These are phyloP conservation scores for Brachionus sp. DNA, from an alignment of 1,140 invertebrate species.

Conservation along the genomic window DNA sequence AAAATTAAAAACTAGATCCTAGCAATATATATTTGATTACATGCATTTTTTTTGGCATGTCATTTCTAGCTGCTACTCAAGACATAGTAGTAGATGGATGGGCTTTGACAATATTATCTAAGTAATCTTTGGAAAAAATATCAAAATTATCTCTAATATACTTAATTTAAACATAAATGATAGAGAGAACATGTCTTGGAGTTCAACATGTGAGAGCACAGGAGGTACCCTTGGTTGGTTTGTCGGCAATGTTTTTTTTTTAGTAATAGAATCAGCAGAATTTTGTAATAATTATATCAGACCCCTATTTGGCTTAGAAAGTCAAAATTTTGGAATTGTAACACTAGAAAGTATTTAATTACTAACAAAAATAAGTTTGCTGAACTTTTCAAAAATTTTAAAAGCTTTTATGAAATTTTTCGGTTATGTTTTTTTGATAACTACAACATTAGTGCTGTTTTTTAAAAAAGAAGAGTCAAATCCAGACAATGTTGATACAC, in stretches of 20 bases:
- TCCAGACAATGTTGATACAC: neutral
- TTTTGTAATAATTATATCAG: constrained; percentile 62
- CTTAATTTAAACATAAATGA: neutral
- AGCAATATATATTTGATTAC: constrained; percentile 64
- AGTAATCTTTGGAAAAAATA: neutral
- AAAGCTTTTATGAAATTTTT: constrained; percentile 44
- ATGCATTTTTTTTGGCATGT: constrained; percentile 77
- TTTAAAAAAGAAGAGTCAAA: constrained; percentile 19
- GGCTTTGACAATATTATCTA: constrained; percentile 91
- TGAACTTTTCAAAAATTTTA: neutral
- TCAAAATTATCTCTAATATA: neutral
- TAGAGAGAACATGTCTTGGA: constrained; percentile 86
- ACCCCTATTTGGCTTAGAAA: neutral
- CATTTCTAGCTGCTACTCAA: constrained; percentile 85
- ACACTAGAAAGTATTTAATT: neutral
- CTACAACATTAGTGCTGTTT: constrained; percentile 19
- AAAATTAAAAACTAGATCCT: neutral
- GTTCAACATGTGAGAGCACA: constrained; percentile 95
- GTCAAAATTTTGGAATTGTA: neutral
- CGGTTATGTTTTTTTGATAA: neutral
- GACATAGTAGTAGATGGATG: constrained; percentile 99
- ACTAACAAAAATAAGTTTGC: neutral
- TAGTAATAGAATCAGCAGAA: constrained; percentile 90
- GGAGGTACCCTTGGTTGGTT: constrained; percentile 98
- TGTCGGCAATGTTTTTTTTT: constrained; percentile 91